Conservation (phyloP, 2,888 invertebrate genomes). For the Lasioglossum vierecki region DNA sequence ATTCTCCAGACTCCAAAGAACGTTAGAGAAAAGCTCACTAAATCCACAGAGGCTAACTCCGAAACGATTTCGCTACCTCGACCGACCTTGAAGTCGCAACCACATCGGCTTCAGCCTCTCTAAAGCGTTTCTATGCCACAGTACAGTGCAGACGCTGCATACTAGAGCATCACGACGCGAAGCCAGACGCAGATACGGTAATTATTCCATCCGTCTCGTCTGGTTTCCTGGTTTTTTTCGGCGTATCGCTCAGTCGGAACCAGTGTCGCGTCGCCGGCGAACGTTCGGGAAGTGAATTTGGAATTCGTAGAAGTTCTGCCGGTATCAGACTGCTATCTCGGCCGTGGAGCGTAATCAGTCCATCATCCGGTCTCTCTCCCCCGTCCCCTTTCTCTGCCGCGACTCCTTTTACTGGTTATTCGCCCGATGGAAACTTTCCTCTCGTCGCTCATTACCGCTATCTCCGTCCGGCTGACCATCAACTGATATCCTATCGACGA, state of each 20-base stretch:
- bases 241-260: background rate
- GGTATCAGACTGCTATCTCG: constrained; percentile 65
- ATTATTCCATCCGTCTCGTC: constrained; percentile 7
- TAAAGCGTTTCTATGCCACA: background rate
- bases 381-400: constrained; percentile 28
- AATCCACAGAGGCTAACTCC: background rate
- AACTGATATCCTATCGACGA: constrained; percentile 75
- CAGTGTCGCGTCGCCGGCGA: constrained; percentile 19
- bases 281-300: constrained; percentile 60
- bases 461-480: constrained; percentile 74
- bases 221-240: constrained; percentile 9
- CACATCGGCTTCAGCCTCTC: background rate
- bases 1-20: background rate
- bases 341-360: constrained; percentile 62
- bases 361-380: constrained; percentile 64
- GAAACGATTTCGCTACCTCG: background rate
- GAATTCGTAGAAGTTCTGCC: constrained; percentile 61
- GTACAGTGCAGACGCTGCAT: background rate
- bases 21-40: background rate
- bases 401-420: constrained; percentile 73
- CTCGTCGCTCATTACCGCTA: constrained; percentile 75
- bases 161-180: background rate
- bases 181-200: background rate
- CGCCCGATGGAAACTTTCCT: constrained; percentile 79
- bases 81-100: background rate